These are phyloP conservation scores for Drosophila equinoxialis DNA, from an alignment of 1,140 invertebrate genomes.

Conservation along the genomic window DNA sequence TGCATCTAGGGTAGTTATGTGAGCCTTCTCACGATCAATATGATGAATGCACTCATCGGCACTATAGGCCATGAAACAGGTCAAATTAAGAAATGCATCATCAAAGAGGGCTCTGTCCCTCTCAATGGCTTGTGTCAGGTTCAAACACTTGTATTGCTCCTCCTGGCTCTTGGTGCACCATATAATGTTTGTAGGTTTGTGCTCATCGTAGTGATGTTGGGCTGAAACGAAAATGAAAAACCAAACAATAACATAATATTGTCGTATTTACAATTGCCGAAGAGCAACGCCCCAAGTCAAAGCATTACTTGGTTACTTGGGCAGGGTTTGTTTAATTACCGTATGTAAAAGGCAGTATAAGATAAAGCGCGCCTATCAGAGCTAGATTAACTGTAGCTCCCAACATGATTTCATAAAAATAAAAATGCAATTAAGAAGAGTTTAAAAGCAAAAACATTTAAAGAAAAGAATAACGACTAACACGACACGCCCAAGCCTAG, in stretches of 20 bases:
- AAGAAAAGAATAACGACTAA: conserved; percentile 40
- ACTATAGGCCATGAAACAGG: conserved; percentile 88
- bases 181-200: conserved; percentile 60
- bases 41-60: conserved; percentile 92
- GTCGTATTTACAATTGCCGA: conserved; percentile 21
- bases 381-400: conserved; percentile 36
- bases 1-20: conserved; percentile 94
- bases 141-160: conserved; percentile 91
- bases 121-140: conserved; percentile 87
- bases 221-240: conserved; percentile 33
- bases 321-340: conserved; percentile 36
- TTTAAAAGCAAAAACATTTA: conserved; percentile 16
- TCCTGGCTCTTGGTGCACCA: conserved; percentile 91
- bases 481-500: conserved; percentile 57
- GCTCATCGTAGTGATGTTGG: conserved; percentile 74
- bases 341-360: conserved; percentile 26
- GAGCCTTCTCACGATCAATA: conserved; percentile 90
- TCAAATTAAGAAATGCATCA: conserved; percentile 86
- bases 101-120: conserved; percentile 87
- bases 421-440: conserved; percentile 25
- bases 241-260: conserved; percentile 5
- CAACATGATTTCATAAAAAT: conserved; percentile 41
- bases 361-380: conserved; percentile 43
- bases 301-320: neutral
- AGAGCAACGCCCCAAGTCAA: conserved; percentile 52